Base-by-base conservation (phyloP, 2,888 invertebrate species). In the Drosophila tanythrix region DNA sequence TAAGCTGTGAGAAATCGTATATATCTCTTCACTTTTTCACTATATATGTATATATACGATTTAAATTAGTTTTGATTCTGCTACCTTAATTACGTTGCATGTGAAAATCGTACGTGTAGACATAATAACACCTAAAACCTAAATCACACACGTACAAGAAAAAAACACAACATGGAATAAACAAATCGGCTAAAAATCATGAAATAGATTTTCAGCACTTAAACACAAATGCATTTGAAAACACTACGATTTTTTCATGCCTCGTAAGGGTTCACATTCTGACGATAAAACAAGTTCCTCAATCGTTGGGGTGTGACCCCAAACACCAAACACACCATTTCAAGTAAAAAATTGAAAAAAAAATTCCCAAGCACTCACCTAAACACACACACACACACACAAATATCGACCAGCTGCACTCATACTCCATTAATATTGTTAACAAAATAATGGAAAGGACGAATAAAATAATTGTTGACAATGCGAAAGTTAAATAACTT, bases 81-180 rank as follows among this genome's bases (percentile, higher is more conserved):
- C 64, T 55, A 53, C 25, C 1, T 21, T n/a, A n/a, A 43, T 48
- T 57, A 53, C 80, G 75, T 69, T 40, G 65, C 70, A 69, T 81
- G 67, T 79, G 46, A 79, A 85, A 83, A 85, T 88, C 84, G 84
- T 88, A 83, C 43, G 60, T 35, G 63, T 60, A 52, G 27, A 68
- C 75, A 52, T 4, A n/a, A 62, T 13, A n/a, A 65, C 21, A 55
- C 29, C 4, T 13, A 18, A 18, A 18, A 48, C 35, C 25, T 7
- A 13, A 11, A 18, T 18, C 40, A 15, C 43, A 15, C 27, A 29
- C 21, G 31, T 40, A 8, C 4, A 67, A 56, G 0, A 27, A 13
- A 18, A 18, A 6, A 13, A 27, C 21, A 21, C 29, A 21, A 53
- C 62, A 57, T 70, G 70, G 70, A 76, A 73, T 64, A 76, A 61